A percentile compares a stretch with the other conserved stretches of the same genome.
phyloP scores from a whole-genome alignment of 64 coral and sea anemone species.

The Catalaphyllia jardinei region DNA sequence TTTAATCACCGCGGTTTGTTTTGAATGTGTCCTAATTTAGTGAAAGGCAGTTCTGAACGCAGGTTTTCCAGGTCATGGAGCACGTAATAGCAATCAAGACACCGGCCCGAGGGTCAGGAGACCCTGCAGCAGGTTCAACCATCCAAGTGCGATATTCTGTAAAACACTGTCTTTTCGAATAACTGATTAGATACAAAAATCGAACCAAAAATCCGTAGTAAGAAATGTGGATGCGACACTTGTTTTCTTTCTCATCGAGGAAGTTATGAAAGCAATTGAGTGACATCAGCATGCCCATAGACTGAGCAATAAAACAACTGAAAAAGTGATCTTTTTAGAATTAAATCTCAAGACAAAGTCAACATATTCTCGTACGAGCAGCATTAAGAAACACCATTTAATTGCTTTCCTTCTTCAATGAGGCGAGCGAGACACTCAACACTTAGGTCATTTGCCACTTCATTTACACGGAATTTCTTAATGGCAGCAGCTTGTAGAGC shows the following conservation, averaged over 20 bases:
- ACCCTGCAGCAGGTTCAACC: not conserved
- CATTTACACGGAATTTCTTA: too few relatives aligned
- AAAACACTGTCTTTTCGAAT: not conserved
- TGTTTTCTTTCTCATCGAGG: not conserved
- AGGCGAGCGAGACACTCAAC: too few relatives aligned
- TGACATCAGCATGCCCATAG: not conserved
- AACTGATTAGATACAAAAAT: not conserved
- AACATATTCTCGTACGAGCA: not conserved
- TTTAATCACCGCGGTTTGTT: not conserved
- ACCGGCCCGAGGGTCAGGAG: not conserved
- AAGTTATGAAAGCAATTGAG: not conserved
- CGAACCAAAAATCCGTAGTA: not conserved
- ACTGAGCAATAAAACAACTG: not conserved
- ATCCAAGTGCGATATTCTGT: not conserved
- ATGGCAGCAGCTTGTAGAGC: too few relatives aligned
- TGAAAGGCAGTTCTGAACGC: not conserved
- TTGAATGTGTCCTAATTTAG: not conserved
- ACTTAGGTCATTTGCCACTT: too few relatives aligned
- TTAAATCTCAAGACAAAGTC: not conserved
- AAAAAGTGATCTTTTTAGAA: not conserved
- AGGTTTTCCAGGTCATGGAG: not conserved
- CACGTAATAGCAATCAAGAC: slow-evolving; percentile 10
- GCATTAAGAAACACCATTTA: too few relatives aligned
- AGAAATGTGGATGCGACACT: not conserved
- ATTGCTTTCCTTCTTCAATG: too few relatives aligned